Evolutionary conservation across 2,888 invertebrate species (phyloP).

Genomic region (Ennomos erosarius): DNA sequence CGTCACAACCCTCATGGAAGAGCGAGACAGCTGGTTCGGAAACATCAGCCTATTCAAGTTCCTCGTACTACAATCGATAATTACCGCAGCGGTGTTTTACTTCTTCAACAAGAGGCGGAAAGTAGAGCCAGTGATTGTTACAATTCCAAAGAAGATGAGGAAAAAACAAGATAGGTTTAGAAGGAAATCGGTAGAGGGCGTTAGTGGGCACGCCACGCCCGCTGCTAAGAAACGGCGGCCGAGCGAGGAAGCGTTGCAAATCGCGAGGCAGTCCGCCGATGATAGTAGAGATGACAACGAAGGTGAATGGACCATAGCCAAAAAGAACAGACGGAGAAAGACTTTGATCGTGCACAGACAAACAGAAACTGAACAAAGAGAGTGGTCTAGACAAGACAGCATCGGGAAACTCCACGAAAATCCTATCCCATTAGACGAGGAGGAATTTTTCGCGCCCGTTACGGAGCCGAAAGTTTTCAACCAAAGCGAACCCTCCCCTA

Average conservation of each 20-base stretch:
- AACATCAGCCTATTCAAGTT: slow-evolving; percentile 85
- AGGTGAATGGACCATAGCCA: slow-evolving; percentile 78
- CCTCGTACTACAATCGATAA: slow-evolving; percentile 77
- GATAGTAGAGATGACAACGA: slow-evolving; percentile 79
- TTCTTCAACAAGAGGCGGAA: slow-evolving; percentile 77
- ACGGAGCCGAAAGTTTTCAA: slow-evolving; percentile 74
- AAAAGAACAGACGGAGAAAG: slow-evolving; percentile 80
- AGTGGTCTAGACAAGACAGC: slow-evolving; percentile 66
- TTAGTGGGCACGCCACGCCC: slow-evolving; percentile 80
- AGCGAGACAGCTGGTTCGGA: slow-evolving; percentile 87
- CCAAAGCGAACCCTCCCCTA: slow-evolving; percentile 51
- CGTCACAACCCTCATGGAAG: slow-evolving; percentile 85
- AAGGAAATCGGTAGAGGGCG: slow-evolving; percentile 88
- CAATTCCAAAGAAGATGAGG: slow-evolving; percentile 63
- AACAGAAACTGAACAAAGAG: slow-evolving; percentile 69
- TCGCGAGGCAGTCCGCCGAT: slow-evolving; percentile 85
- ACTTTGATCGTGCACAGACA: slow-evolving; percentile 71
- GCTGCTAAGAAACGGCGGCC: slow-evolving; percentile 87
- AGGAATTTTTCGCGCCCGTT: slow-evolving; percentile 80
- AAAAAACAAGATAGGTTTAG: slow-evolving; percentile 77
- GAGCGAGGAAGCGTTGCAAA: slow-evolving; percentile 89
- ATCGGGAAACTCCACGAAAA: slow-evolving; percentile 76
- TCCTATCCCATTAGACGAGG: slow-evolving; percentile 84
- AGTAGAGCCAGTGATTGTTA: slow-evolving; percentile 61
- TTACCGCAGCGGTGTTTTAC: slow-evolving; percentile 78